Percentiles rank a stretch among this genome's conserved stretches.
Conservation (phyloP, 2,888 invertebrate species). For the Nemoura dubitans region DNA sequence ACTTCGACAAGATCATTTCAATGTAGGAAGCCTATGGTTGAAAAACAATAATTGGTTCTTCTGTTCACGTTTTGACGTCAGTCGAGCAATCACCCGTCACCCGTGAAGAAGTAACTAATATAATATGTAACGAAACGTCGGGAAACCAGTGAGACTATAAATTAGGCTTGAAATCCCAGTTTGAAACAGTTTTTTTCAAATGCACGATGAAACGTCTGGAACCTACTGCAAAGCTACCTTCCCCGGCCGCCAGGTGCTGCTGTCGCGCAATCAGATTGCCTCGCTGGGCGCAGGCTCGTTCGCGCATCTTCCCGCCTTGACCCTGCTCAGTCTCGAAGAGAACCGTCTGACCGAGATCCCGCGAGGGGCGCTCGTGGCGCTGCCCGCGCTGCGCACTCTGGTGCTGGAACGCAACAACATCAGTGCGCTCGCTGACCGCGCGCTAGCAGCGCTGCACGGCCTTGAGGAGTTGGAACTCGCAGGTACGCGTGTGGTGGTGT, state of each 20-base stretch:
- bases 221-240: conserved; percentile 64
- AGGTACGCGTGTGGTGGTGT: too few relatives aligned
- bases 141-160: too few relatives aligned
- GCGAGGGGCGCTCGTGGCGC: conserved; percentile 74
- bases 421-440: conserved; percentile 79
- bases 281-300: conserved; percentile 75
- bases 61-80: too few relatives aligned
- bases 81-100: too few relatives aligned
- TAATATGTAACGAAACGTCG: too few relatives aligned
- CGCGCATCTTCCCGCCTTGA: conserved; percentile 75
- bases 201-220: too few relatives aligned
- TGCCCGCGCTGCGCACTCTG: conserved; percentile 76
- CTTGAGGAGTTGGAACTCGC: conserved; percentile 86
- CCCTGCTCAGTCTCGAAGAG: conserved; percentile 72
- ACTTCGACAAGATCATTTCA: too few relatives aligned
- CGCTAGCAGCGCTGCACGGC: conserved; percentile 78
- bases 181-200: too few relatives aligned
- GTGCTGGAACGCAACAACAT: conserved; percentile 89
- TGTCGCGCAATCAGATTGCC: conserved; percentile 76
- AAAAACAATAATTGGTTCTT: too few relatives aligned
- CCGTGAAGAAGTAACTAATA: too few relatives aligned
- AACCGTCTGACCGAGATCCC: conserved; percentile 80
- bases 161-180: too few relatives aligned
- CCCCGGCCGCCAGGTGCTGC: conserved; percentile 59
- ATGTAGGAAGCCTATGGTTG: too few relatives aligned